These are phyloP conservation scores for Nycteola revayana DNA, from an alignment of 2,888 invertebrate genomes.

Conservation along the genomic window DNA sequence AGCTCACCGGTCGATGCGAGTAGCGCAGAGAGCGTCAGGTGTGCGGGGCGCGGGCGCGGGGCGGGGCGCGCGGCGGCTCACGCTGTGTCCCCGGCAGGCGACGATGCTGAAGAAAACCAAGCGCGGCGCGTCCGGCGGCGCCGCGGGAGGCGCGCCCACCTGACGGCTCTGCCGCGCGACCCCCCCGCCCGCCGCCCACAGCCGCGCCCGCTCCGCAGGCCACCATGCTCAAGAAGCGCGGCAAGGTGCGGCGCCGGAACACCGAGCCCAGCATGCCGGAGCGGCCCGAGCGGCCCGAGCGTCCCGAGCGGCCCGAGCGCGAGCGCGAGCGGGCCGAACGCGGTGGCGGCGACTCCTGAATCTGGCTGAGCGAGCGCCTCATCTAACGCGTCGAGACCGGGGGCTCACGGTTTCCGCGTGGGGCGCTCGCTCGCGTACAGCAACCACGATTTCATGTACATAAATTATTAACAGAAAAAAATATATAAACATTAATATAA, in stretches of 20 bases:
- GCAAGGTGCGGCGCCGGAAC: slow-evolving; percentile 98
- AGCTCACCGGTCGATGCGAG: slow-evolving; percentile 21
- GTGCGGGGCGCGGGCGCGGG: slow-evolving; percentile 31
- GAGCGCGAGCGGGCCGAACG: slow-evolving; percentile 44
- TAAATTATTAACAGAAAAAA: slow-evolving; percentile 43
- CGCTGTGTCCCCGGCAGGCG: slow-evolving; percentile 87
- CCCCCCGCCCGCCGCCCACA: slow-evolving; percentile 55
- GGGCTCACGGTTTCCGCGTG: slow-evolving; percentile 72
- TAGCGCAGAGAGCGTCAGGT: slow-evolving; percentile 23
- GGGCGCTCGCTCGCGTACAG: slow-evolving; percentile 53
- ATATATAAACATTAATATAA: slow-evolving; percentile 46
- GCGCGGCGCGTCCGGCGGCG: slow-evolving; percentile 93
- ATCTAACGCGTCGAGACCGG: slow-evolving; percentile 78
- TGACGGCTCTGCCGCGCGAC: slow-evolving; percentile 47
- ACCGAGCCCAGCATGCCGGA: slow-evolving; percentile 90
- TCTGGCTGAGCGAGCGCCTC: slow-evolving; percentile 88
- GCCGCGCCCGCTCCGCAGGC: slow-evolving; percentile 86
- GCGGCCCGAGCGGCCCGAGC: slow-evolving; percentile 61
- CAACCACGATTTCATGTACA: slow-evolving; percentile 48
- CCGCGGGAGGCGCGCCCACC: slow-evolving; percentile 81
- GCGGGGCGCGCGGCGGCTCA: slow-evolving; percentile 38
- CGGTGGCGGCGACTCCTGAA: slow-evolving; percentile 83
- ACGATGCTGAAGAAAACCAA: slow-evolving; percentile 99
- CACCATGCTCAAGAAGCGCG: slow-evolving; percentile 99
- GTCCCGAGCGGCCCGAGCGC: slow-evolving; percentile 60